Conservation (phyloP, 2,888 invertebrate species). For the Spisula subtruncata region DNA sequence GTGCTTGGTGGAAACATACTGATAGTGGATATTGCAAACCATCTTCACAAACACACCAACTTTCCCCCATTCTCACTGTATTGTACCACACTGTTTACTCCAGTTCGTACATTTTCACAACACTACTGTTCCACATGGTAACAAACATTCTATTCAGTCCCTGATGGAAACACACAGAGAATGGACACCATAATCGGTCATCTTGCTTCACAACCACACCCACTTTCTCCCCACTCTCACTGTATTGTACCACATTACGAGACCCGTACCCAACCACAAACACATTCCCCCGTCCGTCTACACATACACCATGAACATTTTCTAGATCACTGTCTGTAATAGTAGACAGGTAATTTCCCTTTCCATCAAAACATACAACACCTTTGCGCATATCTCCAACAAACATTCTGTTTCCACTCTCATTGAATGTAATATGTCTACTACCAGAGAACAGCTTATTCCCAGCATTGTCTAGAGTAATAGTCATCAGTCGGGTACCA, state of each 20-base stretch:
- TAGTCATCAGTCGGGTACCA: slow-evolving; percentile 7
- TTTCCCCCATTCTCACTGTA: slow-evolving; percentile 10
- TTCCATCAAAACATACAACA: not conserved
- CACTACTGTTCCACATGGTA: not conserved
- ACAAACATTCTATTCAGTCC: not conserved
- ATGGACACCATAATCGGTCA: not conserved
- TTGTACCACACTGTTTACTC: slow-evolving; percentile 29
- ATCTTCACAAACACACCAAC: slow-evolving; percentile 21
- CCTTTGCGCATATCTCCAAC: not conserved
- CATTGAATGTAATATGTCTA: slow-evolving; percentile 14
- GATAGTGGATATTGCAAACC: not conserved
- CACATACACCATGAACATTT: not conserved
- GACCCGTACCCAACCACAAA: not conserved
- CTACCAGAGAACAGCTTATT: not conserved
- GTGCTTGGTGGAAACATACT: no score
- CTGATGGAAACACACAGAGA: slow-evolving; percentile 20
- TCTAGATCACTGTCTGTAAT: not conserved
- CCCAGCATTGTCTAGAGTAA: not conserved
- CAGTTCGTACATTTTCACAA: not conserved
- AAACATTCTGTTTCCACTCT: not conserved
- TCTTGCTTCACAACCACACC: not conserved
- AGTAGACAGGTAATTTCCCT: not conserved
- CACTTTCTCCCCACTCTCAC: slow-evolving; percentile 2
- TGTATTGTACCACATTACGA: slow-evolving; percentile 18
- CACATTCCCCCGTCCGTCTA: slow-evolving; percentile 15